Percentiles rank a stretch among this genome's conserved stretches.
phyloP scores from a whole-genome alignment of 2,888 invertebrate genomes.

The Eubasilissa splendida region DNA sequence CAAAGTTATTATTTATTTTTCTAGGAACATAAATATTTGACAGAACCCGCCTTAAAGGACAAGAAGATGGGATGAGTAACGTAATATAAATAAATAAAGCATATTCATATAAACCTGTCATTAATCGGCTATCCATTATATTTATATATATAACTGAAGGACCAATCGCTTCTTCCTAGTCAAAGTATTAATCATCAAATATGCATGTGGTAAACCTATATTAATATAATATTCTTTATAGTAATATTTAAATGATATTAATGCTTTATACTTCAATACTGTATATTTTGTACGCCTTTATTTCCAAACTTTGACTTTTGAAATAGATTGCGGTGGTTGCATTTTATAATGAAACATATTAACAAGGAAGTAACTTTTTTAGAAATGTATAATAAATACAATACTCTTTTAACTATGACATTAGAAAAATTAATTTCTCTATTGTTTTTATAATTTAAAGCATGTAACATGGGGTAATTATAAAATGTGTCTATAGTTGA shows the following conservation, averaged over 20 bases:
- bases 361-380: background rate
- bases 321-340: too few species aligned
- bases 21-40: slow-evolving; percentile 39
- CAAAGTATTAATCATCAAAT: slow-evolving; percentile 17
- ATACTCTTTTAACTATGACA: background rate
- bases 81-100: background rate
- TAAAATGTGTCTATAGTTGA: slow-evolving; percentile 15
- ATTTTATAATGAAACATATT: too few species aligned
- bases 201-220: background rate
- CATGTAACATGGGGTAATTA: slow-evolving; percentile 15
- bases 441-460: background rate
- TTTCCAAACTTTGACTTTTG: too few species aligned
- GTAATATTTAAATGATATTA: too few species aligned
- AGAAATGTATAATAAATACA: background rate
- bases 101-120: slow-evolving; percentile 25
- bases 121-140: slow-evolving; percentile 26
- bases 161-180: slow-evolving; percentile 49
- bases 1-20: slow-evolving; percentile 12
- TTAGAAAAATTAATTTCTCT: background rate
- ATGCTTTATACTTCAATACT: too few species aligned
- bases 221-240: too few species aligned
- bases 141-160: slow-evolving; percentile 31
- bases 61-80: slow-evolving; percentile 31
- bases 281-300: too few species aligned
- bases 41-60: slow-evolving; percentile 20